A percentile compares a stretch with the other conserved stretches of the same genome.
These are phyloP conservation scores for Ctenomys sociabilis DNA, from an alignment of 2,113 vertebrate genomes.

Conservation along the genomic window DNA sequence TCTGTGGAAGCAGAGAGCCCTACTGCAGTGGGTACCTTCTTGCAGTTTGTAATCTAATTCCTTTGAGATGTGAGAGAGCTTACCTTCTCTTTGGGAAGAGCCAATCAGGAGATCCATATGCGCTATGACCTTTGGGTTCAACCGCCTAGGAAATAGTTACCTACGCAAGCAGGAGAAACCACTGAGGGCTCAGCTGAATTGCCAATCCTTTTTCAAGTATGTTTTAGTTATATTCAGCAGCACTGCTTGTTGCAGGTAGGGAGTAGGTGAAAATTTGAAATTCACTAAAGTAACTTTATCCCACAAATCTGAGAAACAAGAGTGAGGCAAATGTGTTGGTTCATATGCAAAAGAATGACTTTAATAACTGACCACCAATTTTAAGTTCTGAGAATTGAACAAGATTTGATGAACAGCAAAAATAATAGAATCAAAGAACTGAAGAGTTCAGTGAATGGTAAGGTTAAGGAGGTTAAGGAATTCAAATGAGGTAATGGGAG, in stretches of 20 bases:
- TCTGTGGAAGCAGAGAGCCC: neutral
- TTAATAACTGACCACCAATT: neutral
- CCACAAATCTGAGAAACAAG: neutral
- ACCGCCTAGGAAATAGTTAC: too few relatives aligned
- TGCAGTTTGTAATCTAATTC: neutral
- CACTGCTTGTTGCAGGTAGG: neutral
- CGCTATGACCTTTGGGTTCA: neutral
- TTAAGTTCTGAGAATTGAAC: neutral
- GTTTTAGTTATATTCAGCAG: neutral
- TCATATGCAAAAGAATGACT: neutral
- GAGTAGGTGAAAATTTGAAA: neutral
- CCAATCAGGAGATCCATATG: neutral
- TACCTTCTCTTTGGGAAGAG: neutral
- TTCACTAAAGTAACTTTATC: neutral
- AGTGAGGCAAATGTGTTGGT: neutral
- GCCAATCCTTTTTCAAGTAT: neutral
- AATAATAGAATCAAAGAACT: neutral
- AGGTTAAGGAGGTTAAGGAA: neutral
- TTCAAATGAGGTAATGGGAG: neutral
- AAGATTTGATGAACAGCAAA: neutral
- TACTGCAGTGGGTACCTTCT: too few relatives aligned
- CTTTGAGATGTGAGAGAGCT: neutral
- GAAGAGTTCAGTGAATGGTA: neutral
- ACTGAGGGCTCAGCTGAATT: neutral
- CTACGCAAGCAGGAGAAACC: neutral